Base-by-base conservation (phyloP, 64 coral and sea anemone species). In the Trachythela sp. region DNA sequence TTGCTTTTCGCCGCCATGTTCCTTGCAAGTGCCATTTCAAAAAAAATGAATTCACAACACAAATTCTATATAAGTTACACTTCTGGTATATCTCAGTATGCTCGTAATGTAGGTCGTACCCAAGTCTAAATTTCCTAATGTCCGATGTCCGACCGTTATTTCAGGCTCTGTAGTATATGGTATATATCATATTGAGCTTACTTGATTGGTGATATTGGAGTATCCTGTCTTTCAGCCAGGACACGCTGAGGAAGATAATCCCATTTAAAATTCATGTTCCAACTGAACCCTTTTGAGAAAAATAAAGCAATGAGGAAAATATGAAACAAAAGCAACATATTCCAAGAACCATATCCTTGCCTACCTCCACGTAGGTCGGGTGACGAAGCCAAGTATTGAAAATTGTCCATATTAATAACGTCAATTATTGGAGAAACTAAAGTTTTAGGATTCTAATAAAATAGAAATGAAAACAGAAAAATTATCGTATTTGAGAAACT, bases 251-350 rank as follows among this genome's bases (percentile, higher is more conserved):
- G 96, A 38, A 99, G 84, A 58, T 93, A 99, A 56, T 99, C 96
- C 96, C 96, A 99, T 75, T 99, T 99, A 48, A 99, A 99, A 91
- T 99, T 99, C 37, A 99, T 89, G 77, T 99, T 99, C 96, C 96
- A 99, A 22, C 96, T 94, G 89, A 99, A 99, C 39, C 96, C 96
- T 99, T 27, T 22, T 9, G 43, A 50, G 51, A 60, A 36, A 68
- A 40, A 48, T n/a, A 87, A 64, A 10, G 17, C 20, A 39, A 54
- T 20, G 37, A 15, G 7, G 17, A 64, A 64, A 64, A 45, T 45
- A 11, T 45, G 42, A 45, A 11, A 45, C 4, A 45, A 11, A 4
- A 11, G 4, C 42, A 45, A 45, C 4, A 11, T 45, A 45, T 6
- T 11, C 42, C 4, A 11, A 45, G 42, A 45, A 26, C 13, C 20